Conservation (phyloP, 2,113 vertebrate genomes). For the Castor canadensis region DNA sequence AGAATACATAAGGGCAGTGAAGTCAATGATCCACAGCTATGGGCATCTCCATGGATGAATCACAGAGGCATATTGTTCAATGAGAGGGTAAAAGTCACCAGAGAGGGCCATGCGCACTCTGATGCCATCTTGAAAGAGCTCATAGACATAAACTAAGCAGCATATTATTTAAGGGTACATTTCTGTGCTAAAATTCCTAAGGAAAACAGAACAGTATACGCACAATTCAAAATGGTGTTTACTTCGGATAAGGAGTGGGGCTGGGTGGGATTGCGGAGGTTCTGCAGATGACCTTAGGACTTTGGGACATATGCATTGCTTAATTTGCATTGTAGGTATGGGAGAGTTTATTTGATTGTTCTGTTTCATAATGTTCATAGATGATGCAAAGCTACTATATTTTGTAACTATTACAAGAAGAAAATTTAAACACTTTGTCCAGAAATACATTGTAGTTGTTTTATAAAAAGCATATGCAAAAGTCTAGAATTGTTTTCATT, state of each 20-base stretch:
- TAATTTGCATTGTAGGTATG: neutral
- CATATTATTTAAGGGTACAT: neutral
- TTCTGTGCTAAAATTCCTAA: neutral
- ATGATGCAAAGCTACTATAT: neutral
- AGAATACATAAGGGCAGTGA: neutral
- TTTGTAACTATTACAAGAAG: neutral
- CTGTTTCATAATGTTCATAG: neutral
- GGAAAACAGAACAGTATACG: neutral
- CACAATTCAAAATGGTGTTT: neutral
- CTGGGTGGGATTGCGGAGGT: neutral
- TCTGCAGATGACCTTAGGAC: accelerated
- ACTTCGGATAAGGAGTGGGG: neutral
- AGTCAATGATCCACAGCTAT: neutral
- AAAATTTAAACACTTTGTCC: neutral
- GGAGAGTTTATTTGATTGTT: neutral
- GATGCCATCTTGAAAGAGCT: neutral
- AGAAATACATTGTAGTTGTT: neutral
- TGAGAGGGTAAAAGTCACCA: neutral
- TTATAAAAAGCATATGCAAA: neutral
- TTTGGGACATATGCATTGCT: too few relatives aligned
- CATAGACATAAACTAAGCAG: neutral
- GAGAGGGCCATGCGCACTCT: neutral
- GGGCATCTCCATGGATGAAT: neutral
- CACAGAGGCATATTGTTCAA: neutral
- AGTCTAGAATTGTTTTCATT: neutral